A percentile compares a stretch with the other conserved stretches of the same genome.
phyloP scores from a whole-genome alignment of 2,888 invertebrate genomes.

The Dysmachus trigonus region DNA sequence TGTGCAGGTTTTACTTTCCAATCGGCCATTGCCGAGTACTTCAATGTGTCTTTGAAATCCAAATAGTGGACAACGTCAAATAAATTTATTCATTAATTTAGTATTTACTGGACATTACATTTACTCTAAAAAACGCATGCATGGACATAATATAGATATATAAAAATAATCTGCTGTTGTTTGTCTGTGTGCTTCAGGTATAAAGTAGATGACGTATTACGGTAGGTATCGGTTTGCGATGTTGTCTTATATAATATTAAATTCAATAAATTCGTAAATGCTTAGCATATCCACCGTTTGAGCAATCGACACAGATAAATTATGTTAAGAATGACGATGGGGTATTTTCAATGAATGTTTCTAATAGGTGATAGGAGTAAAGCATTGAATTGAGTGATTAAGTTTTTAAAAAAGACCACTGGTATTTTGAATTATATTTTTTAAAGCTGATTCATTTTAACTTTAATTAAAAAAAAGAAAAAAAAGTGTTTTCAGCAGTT shows the following conservation, averaged over 20 bases:
- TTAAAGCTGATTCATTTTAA: no score
- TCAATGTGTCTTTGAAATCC: background rate
- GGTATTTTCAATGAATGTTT: constrained; percentile 1
- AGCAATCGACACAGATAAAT: constrained; percentile 11
- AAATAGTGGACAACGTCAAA: background rate
- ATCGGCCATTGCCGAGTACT: background rate
- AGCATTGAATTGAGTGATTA: background rate
- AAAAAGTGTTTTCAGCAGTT: background rate
- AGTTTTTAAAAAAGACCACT: background rate
- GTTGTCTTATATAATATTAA: constrained; percentile 49
- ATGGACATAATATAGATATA: constrained; percentile 51
- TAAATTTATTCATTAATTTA: constrained; percentile 2
- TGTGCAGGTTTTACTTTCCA: background rate
- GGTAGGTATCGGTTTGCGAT: constrained; percentile 48
- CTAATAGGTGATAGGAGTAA: background rate
- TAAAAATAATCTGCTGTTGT: constrained; percentile 54
- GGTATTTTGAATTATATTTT: background rate
- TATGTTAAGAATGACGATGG: constrained; percentile 12
- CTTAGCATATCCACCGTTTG: constrained; percentile 20
- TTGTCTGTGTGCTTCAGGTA: constrained; percentile 57
- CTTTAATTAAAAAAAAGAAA: background rate
- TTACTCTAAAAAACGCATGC: constrained; percentile 27
- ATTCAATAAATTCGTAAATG: constrained; percentile 28
- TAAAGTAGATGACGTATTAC: constrained; percentile 45
- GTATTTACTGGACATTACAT: constrained; percentile 17